Percentiles rank a stretch among this genome's conserved stretches.
Conservation (phyloP, 2,888 invertebrate genomes). For the Drosophila atripex region DNA sequence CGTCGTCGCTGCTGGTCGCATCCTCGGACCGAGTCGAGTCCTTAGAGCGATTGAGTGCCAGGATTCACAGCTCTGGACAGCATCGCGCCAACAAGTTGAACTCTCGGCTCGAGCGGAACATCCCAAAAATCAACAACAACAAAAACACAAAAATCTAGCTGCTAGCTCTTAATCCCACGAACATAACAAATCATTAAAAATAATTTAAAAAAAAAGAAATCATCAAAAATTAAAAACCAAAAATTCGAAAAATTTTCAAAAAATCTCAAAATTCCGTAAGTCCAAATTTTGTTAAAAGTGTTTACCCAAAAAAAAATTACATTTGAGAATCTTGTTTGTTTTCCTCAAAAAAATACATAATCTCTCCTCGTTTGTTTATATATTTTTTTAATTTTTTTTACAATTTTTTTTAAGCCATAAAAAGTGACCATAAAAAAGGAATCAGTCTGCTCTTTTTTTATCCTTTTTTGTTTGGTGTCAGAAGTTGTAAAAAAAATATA, state of each 20-base stretch:
- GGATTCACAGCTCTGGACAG: slow-evolving; percentile 50
- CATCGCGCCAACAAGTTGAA: slow-evolving; percentile 76
- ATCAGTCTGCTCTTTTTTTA: slow-evolving; percentile 5
- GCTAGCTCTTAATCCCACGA: background rate
- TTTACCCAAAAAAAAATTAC: too few species aligned
- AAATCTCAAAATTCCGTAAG: background rate
- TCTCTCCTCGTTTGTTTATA: background rate
- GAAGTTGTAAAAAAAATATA: background rate
- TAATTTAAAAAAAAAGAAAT: background rate
- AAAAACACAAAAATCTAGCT: slow-evolving; percentile 1
- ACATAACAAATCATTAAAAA: background rate
- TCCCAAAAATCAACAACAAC: slow-evolving; percentile 3
- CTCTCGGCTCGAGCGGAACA: slow-evolving; percentile 46
- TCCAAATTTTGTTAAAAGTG: background rate
- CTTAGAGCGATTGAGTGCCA: slow-evolving; percentile 29
- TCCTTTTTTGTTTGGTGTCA: slow-evolving; percentile 7
- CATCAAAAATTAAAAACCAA: background rate
- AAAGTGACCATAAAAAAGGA: slow-evolving; percentile 28
- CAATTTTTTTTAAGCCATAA: background rate
- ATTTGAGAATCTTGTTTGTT: background rate
- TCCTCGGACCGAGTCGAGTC: slow-evolving; percentile 38
- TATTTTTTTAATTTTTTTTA: background rate
- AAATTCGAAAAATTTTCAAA: background rate
- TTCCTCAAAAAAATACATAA: background rate
- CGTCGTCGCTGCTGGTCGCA: slow-evolving; percentile 69